These are phyloP conservation scores for Palythoa caribaeorum DNA, from an alignment of 92 coral and sea anemone species.

Conservation along the genomic window DNA sequence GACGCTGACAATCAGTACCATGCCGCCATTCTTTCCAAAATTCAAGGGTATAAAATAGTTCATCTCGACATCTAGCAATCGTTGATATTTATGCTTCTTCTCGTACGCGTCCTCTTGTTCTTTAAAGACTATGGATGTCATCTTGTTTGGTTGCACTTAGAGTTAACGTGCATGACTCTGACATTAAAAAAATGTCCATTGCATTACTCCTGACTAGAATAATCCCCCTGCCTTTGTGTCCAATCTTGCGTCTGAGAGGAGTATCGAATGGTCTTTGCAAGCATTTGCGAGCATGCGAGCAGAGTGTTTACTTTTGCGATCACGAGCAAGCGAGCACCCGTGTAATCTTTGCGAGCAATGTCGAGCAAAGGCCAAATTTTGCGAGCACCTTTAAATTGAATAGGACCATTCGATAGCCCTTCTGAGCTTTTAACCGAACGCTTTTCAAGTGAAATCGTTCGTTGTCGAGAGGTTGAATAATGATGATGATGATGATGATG, in stretches of 20 bases:
- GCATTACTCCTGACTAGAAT: conserved; percentile 52
- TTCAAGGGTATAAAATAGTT: background rate
- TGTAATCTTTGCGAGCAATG: no score
- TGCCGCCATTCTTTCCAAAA: background rate
- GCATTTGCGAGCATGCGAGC: no score
- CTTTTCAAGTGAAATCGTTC: conserved; percentile 13
- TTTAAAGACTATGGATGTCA: conserved; percentile 47
- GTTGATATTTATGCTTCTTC: conserved; percentile 34
- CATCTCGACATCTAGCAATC: conserved; percentile 20
- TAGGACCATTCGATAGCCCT: no score
- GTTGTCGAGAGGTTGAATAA: conserved; percentile 57
- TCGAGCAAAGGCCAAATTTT: no score
- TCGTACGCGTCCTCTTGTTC: conserved; percentile 33
- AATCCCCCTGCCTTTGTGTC: conserved; percentile 57
- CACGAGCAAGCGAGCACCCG: no score
- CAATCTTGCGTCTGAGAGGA: conserved; percentile 49
- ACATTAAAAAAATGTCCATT: conserved; percentile 60
- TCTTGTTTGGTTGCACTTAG: conserved; percentile 49
- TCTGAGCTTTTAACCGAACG: conserved; percentile 34
- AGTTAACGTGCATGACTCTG: conserved; percentile 39
- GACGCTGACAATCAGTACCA: conserved; percentile 37
- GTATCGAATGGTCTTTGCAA: no score
- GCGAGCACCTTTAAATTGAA: no score
- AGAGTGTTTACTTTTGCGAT: no score
- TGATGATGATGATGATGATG: no score